Base-by-base conservation (phyloP, 2,888 invertebrate species). In the Belgica antarctica region DNA sequence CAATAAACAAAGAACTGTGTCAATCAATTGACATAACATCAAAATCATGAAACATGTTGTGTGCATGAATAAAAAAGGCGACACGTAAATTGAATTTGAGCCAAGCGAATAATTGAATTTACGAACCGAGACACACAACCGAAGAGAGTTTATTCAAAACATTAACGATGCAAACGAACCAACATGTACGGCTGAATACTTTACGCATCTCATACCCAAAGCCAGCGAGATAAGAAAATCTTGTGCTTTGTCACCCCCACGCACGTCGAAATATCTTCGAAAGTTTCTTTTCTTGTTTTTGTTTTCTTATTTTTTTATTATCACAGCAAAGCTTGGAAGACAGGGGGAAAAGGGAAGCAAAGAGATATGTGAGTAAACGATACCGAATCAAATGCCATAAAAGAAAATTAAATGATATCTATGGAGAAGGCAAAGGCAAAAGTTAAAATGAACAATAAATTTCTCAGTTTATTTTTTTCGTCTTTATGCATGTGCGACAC, bases 401-500 rank as follows among this genome's bases (percentile, higher is more conserved):
- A 47, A 47, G 47, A 47, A 66, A 66, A 66, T 66, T 66, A 66
- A 66, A 66, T 41, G 65, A 36, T 66, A 47, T 41, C 41, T 41
- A 12, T n/a, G 12, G 41, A 41, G 41, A 41, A 47, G 10, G 47
- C 34, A 47, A 19, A 66, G 17, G 65, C 47, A 47, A 66, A 66
- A 66, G 47, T 66, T 66, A 66, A 66, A 66, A 47, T 47, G 65
- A 47, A 47, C 46, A 66, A 66, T 66, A 66, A 66, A 66, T 66
- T 52, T 47, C 47, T 17, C 28, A 41, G 7, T 41, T 41, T 66
- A 15, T 66, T 66, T 41, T 31, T 63, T 63, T 41, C 36, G 36
- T 41, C 63, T 24, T 24, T 63, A 28, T 62, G 62, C 65, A 19
- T 66, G 24, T 24, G 31, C 15, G 63, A 62, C 27, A 46, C 24